These are phyloP conservation scores for Eremophila alpestris DNA, from an alignment of 2,797 vertebrate species.

Conservation along the genomic window DNA sequence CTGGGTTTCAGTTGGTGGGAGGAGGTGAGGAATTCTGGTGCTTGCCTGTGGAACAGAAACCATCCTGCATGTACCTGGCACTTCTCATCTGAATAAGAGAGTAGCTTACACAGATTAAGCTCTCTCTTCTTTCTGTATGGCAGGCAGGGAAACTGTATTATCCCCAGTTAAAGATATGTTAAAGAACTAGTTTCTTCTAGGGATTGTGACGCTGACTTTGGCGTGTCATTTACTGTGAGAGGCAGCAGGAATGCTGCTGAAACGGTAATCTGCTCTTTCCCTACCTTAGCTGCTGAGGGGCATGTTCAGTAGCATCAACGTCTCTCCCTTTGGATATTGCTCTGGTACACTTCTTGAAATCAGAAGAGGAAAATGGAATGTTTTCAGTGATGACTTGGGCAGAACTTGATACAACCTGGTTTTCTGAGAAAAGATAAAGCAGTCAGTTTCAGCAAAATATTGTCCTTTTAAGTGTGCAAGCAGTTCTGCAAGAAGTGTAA, in stretches of 20 bases:
- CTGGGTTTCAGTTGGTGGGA: not conserved
- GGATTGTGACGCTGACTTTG: not conserved
- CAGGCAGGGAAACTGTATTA: not conserved
- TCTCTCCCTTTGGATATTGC: accelerated
- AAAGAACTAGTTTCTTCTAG: not conserved
- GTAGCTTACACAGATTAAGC: not conserved
- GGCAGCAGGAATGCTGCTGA: not conserved
- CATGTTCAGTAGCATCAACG: accelerated
- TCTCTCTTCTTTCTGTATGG: not conserved
- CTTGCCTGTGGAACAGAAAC: not conserved
- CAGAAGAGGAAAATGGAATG: not conserved
- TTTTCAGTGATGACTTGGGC: accelerated
- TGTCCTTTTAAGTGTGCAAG: not conserved
- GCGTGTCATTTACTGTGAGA: not conserved
- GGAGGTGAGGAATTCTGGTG: not conserved
- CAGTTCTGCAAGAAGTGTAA: not conserved
- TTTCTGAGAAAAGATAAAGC: not conserved
- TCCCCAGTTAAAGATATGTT: not conserved
- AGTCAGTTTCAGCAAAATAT: not conserved
- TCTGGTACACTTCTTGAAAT: not conserved
- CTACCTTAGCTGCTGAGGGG: not conserved
- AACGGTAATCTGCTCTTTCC: not conserved
- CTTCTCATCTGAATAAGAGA: not conserved
- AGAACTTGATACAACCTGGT: not conserved
- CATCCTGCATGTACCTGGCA: not conserved